Evolutionary conservation across 2,888 invertebrate genomes (phyloP).

Genomic region (Blastobasis lacticolella): DNA sequence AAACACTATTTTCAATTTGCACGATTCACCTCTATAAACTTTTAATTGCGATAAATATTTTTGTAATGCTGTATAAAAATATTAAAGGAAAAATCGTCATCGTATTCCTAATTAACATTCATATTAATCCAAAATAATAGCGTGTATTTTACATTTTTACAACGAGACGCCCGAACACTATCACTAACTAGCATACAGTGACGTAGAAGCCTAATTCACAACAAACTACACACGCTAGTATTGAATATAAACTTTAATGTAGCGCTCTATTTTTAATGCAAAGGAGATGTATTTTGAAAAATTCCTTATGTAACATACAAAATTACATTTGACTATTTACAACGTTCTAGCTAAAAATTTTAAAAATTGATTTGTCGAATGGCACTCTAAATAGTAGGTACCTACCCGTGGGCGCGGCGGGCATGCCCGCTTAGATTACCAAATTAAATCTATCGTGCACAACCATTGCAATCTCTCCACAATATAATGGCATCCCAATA

Average conservation of each 20-base stretch:
- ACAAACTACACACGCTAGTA: conserved; percentile 68
- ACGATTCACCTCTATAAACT: conserved; percentile 72
- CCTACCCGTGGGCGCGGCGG: conserved; percentile 31
- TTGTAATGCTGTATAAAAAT: conserved; percentile 74
- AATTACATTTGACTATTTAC: conserved; percentile 70
- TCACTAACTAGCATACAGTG: conserved; percentile 64
- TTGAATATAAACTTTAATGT: conserved; percentile 58
- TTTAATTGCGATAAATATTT: conserved; percentile 72
- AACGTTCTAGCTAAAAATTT: conserved; percentile 60
- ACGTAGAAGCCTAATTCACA: conserved; percentile 67
- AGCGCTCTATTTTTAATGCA: conserved; percentile 63
- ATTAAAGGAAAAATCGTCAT: conserved; percentile 72
- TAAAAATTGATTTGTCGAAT: conserved; percentile 44
- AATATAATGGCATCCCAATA: conserved; percentile 23
- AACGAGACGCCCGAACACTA: conserved; percentile 63
- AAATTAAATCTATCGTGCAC: conserved; percentile 65
- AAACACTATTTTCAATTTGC: conserved; percentile 67
- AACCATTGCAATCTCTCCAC: conserved; percentile 52
- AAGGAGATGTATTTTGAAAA: conserved; percentile 67
- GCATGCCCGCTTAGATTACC: conserved; percentile 27
- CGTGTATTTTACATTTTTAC: conserved; percentile 73
- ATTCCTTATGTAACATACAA: conserved; percentile 65
- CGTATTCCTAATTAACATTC: conserved; percentile 66
- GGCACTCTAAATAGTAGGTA: conserved; percentile 55
- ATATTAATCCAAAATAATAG: conserved; percentile 62